Evolutionary conservation across 2,888 invertebrate genomes (phyloP).

Genomic region (Phalera bucephala): DNA sequence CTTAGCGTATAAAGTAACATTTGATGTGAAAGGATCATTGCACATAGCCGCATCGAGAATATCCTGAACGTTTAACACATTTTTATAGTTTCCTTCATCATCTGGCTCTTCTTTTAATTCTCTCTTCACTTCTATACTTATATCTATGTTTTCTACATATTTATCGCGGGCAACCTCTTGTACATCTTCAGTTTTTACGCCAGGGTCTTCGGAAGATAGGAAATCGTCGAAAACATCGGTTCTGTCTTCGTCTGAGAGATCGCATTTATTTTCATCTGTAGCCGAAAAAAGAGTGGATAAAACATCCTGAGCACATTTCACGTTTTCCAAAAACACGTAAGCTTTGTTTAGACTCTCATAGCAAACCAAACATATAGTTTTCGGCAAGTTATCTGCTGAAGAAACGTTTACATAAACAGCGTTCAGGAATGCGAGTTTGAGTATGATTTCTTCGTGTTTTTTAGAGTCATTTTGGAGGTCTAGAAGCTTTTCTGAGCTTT

Average conservation of each 20-base stretch:
- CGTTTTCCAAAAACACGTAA: constrained; percentile 55
- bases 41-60: constrained; percentile 61
- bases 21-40: constrained; percentile 42
- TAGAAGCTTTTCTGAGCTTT: constrained; percentile 51
- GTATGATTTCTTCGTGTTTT: constrained; percentile 49
- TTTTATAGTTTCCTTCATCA: constrained; percentile 17
- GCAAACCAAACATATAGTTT: constrained; percentile 66
- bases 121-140: constrained; percentile 44
- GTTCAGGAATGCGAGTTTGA: constrained; percentile 60
- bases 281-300: constrained; percentile 42
- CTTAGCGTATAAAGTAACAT: constrained; percentile 60
- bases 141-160: constrained; percentile 4
- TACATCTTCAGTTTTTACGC: constrained; percentile 33
- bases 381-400: constrained; percentile 49
- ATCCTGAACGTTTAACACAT: constrained; percentile 57
- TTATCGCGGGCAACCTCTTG: constrained; percentile 5
- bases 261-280: constrained; percentile 37
- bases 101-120: constrained; percentile 60
- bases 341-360: constrained; percentile 63
- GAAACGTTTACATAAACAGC: constrained; percentile 63
- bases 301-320: constrained; percentile 55
- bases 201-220: constrained; percentile 30
- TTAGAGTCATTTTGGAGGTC: constrained; percentile 44
- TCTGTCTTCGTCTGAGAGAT: constrained; percentile 53
- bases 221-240: constrained; percentile 48